phyloP scores from a whole-genome alignment of 1,140 invertebrate species.

The Bombus superbus region DNA sequence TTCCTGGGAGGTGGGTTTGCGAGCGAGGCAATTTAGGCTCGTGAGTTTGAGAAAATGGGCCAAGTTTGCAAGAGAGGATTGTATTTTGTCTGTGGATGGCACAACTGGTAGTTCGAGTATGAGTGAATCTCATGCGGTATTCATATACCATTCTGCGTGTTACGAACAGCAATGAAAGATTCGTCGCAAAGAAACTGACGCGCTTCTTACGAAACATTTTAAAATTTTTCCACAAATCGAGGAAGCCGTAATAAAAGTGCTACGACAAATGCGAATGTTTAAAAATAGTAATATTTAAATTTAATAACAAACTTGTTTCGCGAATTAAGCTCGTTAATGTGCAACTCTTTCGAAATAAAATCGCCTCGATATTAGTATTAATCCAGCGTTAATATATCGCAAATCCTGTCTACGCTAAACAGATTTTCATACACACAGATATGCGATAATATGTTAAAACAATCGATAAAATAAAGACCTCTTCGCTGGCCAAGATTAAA shows the following conservation, averaged over 20 bases:
- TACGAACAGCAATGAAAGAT: not conserved
- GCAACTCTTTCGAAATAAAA: too few relatives aligned
- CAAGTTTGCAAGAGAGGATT: not conserved
- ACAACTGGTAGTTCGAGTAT: not conserved
- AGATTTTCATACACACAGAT: too few relatives aligned
- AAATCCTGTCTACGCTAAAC: not conserved
- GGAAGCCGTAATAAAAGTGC: not conserved
- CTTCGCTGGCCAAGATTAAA: not conserved
- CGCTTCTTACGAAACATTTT: not conserved
- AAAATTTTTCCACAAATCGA: not conserved
- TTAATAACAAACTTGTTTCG: too few relatives aligned
- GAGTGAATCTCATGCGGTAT: not conserved
- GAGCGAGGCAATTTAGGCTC: slow-evolving; percentile 11
- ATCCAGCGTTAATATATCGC: not conserved
- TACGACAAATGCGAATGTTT: too few relatives aligned
- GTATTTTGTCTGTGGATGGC: not conserved
- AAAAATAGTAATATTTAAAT: too few relatives aligned
- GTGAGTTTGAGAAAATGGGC: not conserved
- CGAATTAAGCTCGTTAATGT: too few relatives aligned
- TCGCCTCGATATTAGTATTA: too few relatives aligned
- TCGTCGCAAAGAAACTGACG: not conserved
- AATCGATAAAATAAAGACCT: not conserved
- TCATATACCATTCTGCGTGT: not conserved
- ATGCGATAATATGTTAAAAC: not conserved
- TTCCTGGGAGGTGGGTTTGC: not conserved